Conservation (phyloP, 2,113 vertebrate species). For the Microcebus lehilahytsara region DNA sequence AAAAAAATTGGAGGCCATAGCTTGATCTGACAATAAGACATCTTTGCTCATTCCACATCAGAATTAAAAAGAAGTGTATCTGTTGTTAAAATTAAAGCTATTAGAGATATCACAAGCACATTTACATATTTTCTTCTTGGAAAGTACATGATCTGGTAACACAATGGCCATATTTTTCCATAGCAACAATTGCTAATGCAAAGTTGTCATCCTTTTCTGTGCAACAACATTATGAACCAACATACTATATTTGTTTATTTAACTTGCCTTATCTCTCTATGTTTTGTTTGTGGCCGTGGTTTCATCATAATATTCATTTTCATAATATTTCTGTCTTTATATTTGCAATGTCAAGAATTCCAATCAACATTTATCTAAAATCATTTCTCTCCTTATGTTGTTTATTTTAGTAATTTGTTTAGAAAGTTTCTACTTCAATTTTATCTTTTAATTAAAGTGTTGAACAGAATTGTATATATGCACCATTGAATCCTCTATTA, state of each 20-base stretch:
- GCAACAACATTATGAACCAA: not conserved
- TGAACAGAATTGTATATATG: not conserved
- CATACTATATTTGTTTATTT: not conserved
- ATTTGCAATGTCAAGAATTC: not conserved
- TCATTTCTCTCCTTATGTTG: not conserved
- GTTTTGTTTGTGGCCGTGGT: not conserved
- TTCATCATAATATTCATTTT: not conserved
- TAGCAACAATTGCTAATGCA: not conserved
- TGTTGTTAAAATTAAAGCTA: not conserved
- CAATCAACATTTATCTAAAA: not conserved
- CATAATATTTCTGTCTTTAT: not conserved
- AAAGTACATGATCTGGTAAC: not conserved
- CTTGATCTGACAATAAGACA: not conserved
- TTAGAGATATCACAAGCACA: not conserved
- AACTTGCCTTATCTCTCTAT: not conserved
- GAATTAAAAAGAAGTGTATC: not conserved
- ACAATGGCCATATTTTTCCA: not conserved
- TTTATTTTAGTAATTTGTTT: not conserved
- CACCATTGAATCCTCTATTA: not conserved
- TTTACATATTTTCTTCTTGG: not conserved
- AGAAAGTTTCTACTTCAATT: not conserved
- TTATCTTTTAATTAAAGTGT: not conserved
- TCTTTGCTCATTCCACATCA: not conserved
- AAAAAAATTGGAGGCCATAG: not conserved
- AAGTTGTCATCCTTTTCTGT: not conserved